Evolutionary conservation across 1,140 invertebrate species (phyloP), one percentile per base, ranked within the genome.

Genomic region (Meloidogyne floridensis): DNA sequence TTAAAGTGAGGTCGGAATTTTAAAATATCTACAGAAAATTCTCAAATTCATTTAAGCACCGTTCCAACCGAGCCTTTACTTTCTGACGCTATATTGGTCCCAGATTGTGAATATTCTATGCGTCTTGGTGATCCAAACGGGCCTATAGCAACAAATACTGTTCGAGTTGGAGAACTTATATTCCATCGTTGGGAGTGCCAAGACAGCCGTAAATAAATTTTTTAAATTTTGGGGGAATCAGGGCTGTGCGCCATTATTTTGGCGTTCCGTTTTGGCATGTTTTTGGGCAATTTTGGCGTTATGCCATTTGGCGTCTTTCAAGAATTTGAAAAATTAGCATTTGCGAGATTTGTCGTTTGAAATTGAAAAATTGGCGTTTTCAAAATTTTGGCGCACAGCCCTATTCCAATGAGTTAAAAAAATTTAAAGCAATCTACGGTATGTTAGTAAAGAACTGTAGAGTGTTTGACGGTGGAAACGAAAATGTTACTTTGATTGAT

Each of bases 151-250:
- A 3, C 65, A 53, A 56, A 15, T 20, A 80, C 76, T 0, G 56
- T 56, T 74, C 18, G 75, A 54, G 82, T 87, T 32, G 87, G 87
- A 65, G 86, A 86, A 56, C 80, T 77, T 47, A 76, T 88, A 18
- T 83, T 87, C 51, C 87, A 87, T 81, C 78, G 87, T 71, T 87
- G 87, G 87, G 85, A 87, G 18, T 87, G 87, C 77, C 81, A 87
- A 54, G 85, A 85, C 74, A 71, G 81, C 82, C 51, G 72, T 73
- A 32, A 18, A 0, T n/a, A 59, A 78, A 47, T 32, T 73, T 56
- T 32, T 77, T 80, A 20, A 59, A 43, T 7, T 32, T 32, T 32
- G 32, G 32, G 1, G 32, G 32, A 32, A 32, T 32, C 32, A 32
- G 32, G 32, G 32, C 32, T 32, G 32, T 32, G 32, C 32, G 32